Evolutionary conservation across 2,113 vertebrate genomes (phyloP), one percentile per base, ranked within the genome.

Genomic region (Coregonus clupeaformis): DNA sequence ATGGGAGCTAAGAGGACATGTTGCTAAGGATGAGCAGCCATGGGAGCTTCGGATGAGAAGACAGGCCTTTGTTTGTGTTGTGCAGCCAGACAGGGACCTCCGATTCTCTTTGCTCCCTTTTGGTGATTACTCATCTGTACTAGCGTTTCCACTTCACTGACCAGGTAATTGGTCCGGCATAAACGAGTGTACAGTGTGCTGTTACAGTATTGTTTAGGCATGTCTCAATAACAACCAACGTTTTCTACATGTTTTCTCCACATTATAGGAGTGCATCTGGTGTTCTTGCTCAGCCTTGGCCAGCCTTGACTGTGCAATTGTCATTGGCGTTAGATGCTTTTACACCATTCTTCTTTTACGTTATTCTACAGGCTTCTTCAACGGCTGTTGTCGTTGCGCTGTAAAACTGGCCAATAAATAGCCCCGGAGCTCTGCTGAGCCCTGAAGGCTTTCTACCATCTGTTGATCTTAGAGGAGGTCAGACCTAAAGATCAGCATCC

Each of bases 341-440:
- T 79, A 84, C 62, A 77, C 68, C 85, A 86, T 83, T 89, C 85
- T 73, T 88, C 72, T 85, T 84, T 87, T 84, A 77, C 80, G 78
- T 86, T 70, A 66, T 20, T 70, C 68, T 22, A 30, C 66, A 71
- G 69, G 25, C 18, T 36, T 67, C 63, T 76, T 87, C 63, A 42
- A 47, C 59, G 64, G 59, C 64, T 68, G 60, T 75, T 52, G 47
- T 49, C 47, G 14, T 52, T 65, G 77, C 11, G 62, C 78, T 81
- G 79, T 82, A 85, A 89, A 87, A 86, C 73, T 78, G 68, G 14
- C 67, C 72, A 18, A 42, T 68, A 74, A 88, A 89, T 77, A 74
- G 52, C 81, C 72, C 74, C 78, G 86, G 80, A 83, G 75, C 80
- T 80, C 82, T 75, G 79, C 79, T 73, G 75, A 77, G 66, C 75